phyloP scores from a whole-genome alignment of 2,888 invertebrate genomes.

The Drosophila mimetica region DNA sequence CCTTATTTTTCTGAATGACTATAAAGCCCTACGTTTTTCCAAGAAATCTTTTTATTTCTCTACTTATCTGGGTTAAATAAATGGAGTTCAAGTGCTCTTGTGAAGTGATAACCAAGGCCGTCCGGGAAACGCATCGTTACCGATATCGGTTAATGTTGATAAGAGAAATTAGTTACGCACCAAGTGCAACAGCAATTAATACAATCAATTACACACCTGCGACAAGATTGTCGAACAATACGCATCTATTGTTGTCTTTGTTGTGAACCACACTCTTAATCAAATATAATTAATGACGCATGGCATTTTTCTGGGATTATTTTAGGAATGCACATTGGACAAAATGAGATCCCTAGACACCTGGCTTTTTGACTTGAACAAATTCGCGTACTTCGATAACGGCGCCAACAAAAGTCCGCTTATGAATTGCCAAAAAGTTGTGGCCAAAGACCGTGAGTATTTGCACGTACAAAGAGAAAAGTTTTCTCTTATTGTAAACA shows the following conservation, averaged over 20 bases:
- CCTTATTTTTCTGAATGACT: not conserved
- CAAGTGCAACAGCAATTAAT: constrained; percentile 51
- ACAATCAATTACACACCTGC: constrained; percentile 39
- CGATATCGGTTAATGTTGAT: constrained; percentile 28
- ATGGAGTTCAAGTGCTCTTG: constrained; percentile 20
- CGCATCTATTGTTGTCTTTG: constrained; percentile 21
- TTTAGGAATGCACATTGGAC: constrained; percentile 81
- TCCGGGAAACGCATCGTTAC: constrained; percentile 4
- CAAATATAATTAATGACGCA: not conserved
- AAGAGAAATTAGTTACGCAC: constrained; percentile 52
- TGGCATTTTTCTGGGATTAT: not conserved
- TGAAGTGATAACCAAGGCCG: constrained; percentile 30
- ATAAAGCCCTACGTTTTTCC: not conserved
- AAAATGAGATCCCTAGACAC: constrained; percentile 82
- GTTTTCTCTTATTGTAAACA: no score
- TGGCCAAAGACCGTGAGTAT: constrained; percentile 82
- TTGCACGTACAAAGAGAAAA: not conserved
- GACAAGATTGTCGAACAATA: constrained; percentile 13
- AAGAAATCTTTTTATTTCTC: not conserved
- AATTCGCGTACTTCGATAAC: constrained; percentile 80
- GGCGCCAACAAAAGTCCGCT: constrained; percentile 78
- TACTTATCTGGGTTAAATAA: constrained; percentile 24
- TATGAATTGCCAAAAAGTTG: constrained; percentile 84
- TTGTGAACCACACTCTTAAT: constrained; percentile 7
- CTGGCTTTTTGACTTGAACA: constrained; percentile 84